Evolutionary conservation across 2,888 invertebrate genomes (phyloP).

Genomic region (Macrosiphum euphorbiae): DNA sequence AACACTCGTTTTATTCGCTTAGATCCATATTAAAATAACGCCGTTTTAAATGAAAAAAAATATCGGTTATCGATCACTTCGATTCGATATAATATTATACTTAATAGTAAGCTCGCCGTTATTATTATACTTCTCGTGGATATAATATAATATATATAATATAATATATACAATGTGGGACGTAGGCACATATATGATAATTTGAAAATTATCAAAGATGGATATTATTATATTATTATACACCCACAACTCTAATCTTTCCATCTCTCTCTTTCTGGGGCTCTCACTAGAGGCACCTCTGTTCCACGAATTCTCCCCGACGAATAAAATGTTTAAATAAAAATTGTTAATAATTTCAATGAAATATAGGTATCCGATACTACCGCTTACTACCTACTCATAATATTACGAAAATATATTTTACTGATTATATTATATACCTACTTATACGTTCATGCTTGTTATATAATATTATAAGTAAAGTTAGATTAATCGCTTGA

Average conservation of each 20-base stretch:
- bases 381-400: not conserved
- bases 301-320: not conserved
- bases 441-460: not conserved
- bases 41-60: not conserved
- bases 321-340: not conserved
- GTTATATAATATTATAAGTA: not conserved
- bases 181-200: not conserved
- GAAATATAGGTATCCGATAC: not conserved
- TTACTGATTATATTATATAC: not conserved
- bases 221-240: not conserved
- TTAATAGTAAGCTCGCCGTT: not conserved
- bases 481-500: not conserved
- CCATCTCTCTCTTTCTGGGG: not conserved
- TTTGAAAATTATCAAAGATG: not conserved
- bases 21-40: not conserved
- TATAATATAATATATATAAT: not conserved
- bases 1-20: not conserved
- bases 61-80: not conserved
- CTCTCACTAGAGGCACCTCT: too few species aligned
- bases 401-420: not conserved
- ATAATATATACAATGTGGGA: not conserved
- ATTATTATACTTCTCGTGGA: not conserved
- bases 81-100: not conserved
- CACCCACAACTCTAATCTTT: not conserved
- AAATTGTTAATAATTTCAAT: not conserved